Conservation (phyloP, 2,888 invertebrate species). For the Choristoneura rosaceana region DNA sequence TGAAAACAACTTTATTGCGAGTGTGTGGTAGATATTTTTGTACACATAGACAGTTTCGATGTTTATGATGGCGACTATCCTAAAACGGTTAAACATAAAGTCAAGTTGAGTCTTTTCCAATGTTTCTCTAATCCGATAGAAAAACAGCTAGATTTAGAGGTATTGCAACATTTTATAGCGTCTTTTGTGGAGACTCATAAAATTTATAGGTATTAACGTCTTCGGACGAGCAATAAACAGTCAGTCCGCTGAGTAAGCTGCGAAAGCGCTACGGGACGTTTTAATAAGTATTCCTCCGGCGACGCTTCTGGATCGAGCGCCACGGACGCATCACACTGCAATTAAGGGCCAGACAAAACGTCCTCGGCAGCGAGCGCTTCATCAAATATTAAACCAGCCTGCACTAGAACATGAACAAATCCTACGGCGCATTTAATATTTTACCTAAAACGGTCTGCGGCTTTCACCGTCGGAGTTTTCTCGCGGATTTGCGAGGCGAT, state of each 20-base stretch:
- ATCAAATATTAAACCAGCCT: constrained; percentile 75
- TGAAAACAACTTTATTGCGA: no score
- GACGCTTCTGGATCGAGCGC: constrained; percentile 50
- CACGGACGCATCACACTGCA: constrained; percentile 69
- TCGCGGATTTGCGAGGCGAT: constrained; percentile 66
- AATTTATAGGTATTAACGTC: constrained; percentile 81
- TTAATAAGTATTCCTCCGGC: constrained; percentile 65
- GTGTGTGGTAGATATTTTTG: no score
- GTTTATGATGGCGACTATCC: neutral
- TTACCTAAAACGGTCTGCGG: constrained; percentile 80
- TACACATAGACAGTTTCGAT: no score
- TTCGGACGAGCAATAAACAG: constrained; percentile 76
- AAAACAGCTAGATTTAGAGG: constrained; percentile 74
- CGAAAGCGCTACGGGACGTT: constrained; percentile 61
- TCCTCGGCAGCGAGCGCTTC: constrained; percentile 64
- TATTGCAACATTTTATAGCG: constrained; percentile 79
- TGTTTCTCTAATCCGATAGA: constrained; percentile 66
- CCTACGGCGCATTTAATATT: constrained; percentile 80
- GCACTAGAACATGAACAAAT: constrained; percentile 69
- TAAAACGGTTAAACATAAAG: constrained; percentile 22
- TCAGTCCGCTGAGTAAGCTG: constrained; percentile 65
- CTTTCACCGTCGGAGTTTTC: constrained; percentile 71
- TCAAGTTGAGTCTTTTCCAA: constrained; percentile 48
- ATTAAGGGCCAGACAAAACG: constrained; percentile 77
- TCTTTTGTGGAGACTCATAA: constrained; percentile 75